Evolutionary conservation across 1,140 invertebrate genomes (phyloP).

Genomic region (Calosoma granatense): DNA sequence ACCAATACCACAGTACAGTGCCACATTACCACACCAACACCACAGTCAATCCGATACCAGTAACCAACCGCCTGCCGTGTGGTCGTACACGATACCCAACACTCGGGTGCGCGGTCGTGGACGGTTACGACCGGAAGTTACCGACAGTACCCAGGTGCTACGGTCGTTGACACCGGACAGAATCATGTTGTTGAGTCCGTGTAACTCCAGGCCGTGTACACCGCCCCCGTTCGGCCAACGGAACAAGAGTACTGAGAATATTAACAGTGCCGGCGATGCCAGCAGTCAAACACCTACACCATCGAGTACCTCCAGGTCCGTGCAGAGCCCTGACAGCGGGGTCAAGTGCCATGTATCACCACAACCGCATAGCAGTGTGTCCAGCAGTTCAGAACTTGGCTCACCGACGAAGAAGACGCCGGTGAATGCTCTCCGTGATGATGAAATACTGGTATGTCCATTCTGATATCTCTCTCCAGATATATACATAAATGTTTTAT

Average conservation of each 20-base stretch:
- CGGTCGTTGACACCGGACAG: conserved; percentile 42
- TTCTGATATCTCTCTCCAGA: no score
- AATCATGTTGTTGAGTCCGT: conserved; percentile 20
- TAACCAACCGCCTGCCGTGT: conserved; percentile 13
- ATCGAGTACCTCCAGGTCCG: neutral
- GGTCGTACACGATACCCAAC: conserved; percentile 40
- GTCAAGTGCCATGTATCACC: no score
- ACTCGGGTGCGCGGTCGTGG: conserved; percentile 39
- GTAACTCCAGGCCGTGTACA: conserved; percentile 38
- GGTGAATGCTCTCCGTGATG: neutral
- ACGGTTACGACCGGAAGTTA: conserved; percentile 36
- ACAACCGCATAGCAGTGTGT: no score
- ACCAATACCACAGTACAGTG: conserved; percentile 17
- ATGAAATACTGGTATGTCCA: neutral
- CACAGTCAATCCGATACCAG: neutral
- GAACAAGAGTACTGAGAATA: conserved; percentile 12
- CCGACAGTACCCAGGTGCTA: conserved; percentile 27
- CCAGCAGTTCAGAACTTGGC: neutral
- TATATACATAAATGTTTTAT: no score
- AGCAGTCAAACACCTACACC: neutral
- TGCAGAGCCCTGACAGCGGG: neutral
- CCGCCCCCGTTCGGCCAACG: conserved; percentile 25
- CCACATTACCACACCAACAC: conserved; percentile 12
- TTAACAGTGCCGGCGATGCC: neutral
- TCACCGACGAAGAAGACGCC: neutral